Evolutionary conservation across 2,113 vertebrate genomes (phyloP).

Genomic region (Halcyon senegalensis): DNA sequence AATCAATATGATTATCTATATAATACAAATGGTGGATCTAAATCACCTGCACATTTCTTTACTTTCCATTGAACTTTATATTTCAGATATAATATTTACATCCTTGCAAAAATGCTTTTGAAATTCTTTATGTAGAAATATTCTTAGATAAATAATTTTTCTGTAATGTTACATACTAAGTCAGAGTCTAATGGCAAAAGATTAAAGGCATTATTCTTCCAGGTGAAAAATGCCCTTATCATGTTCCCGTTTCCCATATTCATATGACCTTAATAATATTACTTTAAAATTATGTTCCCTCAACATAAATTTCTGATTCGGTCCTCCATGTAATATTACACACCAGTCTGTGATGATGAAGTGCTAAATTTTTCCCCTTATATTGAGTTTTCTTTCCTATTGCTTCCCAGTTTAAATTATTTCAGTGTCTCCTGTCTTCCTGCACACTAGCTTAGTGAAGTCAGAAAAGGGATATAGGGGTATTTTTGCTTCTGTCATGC

Average conservation of each 20-base stretch:
- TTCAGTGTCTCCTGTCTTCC: not conserved
- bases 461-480: not conserved
- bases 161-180: not conserved
- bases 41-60: not conserved
- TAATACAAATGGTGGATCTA: not conserved
- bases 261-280: not conserved
- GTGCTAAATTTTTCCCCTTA: not conserved
- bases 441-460: not conserved
- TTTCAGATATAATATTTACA: not conserved
- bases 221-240: not conserved
- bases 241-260: not conserved
- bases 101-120: not conserved
- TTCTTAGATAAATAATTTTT: not conserved
- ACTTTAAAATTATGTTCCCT: not conserved
- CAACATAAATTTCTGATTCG: not conserved
- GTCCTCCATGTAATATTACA: not conserved
- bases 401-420: not conserved
- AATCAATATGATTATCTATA: not conserved
- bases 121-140: not conserved
- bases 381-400: not conserved
- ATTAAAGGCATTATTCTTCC: slow-evolving; percentile 9
- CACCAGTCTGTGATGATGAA: not conserved
- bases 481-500: not conserved
- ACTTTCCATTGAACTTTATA: not conserved
- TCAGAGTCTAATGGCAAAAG: not conserved